These are phyloP conservation scores for Andrena bicolor DNA, from an alignment of 2,888 invertebrate species.

Conservation along the genomic window DNA sequence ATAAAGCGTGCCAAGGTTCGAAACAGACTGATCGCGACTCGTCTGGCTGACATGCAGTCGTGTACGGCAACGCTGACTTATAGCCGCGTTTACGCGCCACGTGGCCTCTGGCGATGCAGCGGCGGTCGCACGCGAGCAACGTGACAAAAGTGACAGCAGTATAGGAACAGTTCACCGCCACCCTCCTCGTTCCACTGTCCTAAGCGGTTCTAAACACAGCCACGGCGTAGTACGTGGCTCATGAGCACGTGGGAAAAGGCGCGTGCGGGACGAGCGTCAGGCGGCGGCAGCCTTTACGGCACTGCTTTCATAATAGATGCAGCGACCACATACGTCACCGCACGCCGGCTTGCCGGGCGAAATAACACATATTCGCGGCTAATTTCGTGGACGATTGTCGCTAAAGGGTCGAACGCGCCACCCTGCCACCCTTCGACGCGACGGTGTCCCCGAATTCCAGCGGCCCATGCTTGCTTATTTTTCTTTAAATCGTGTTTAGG, in stretches of 20 bases:
- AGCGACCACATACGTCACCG: conserved; percentile 66
- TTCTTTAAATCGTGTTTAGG: neutral
- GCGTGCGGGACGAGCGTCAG: conserved; percentile 77
- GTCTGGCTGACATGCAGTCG: conserved; percentile 35
- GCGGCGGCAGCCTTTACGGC: conserved; percentile 73
- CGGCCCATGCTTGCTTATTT: neutral
- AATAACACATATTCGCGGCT: conserved; percentile 82
- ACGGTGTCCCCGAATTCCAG: neutral
- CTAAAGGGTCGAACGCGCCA: conserved; percentile 17
- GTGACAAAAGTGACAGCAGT: conserved; percentile 64
- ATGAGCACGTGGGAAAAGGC: conserved; percentile 82
- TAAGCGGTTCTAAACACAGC: conserved; percentile 48
- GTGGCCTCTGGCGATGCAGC: conserved; percentile 64
- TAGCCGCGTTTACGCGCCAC: conserved; percentile 66
- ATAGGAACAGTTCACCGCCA: conserved; percentile 46
- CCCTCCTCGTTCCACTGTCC: conserved; percentile 34
- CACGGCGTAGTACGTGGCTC: conserved; percentile 69
- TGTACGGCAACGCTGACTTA: conserved; percentile 43
- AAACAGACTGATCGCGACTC: conserved; percentile 60
- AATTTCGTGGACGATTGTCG: conserved; percentile 76
- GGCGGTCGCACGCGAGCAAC: conserved; percentile 43
- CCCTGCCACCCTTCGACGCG: neutral
- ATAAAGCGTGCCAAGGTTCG: conserved; percentile 73
- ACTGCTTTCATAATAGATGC: conserved; percentile 79
- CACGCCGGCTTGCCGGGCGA: conserved; percentile 63